Evolutionary conservation across 2,888 invertebrate genomes (phyloP), one percentile per base, ranked within the genome.

Genomic region (Liodrosophila aerea): DNA sequence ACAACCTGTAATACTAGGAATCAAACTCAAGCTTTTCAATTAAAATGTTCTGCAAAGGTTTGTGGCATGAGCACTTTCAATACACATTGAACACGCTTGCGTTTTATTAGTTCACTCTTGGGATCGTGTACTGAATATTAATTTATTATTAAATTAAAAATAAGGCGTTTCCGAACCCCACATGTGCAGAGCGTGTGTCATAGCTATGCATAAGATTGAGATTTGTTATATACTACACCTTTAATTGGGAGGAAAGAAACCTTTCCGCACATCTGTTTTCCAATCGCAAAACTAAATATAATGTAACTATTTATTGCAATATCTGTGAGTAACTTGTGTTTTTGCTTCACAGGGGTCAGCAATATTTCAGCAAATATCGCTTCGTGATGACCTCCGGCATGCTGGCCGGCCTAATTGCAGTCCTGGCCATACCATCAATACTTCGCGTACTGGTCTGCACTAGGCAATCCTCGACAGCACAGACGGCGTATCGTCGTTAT

Each of bases 341-440:
- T n/a, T n/a, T n/a, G n/a, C n/a, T n/a, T n/a, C n/a, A n/a, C 89
- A 95, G 95, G 71, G 97, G 95, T 0, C 95, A 95, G 76, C 88
- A 91, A 12, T 95, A 94, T 87, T 95, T 94, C 88, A 90, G 91
- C 74, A 92, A 93, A 56, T 93, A 96, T 87, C 91, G 94, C 47
- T 95, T 94, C 86, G 91, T 93, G 1, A 91, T 96, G 85, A 92
- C 93, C 64, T 91, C 93, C 0, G 92, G 93, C 0, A 96, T 96
- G 92, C 89, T 96, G 33, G 91, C 93, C 45, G 97, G 97, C 0
- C 91, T 97, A 18, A 89, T 96, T 9, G 92, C 93, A 0, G 93
- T 97, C 15, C 91, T 97, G 61, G 91, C 95, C 0, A 91, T 96
- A 46, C 94, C 95, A 0, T 93, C 94, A 2, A 94, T 97, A 60